These are phyloP conservation scores for Spilogale gracilis DNA, from an alignment of 2,113 vertebrate species.

Conservation along the genomic window DNA sequence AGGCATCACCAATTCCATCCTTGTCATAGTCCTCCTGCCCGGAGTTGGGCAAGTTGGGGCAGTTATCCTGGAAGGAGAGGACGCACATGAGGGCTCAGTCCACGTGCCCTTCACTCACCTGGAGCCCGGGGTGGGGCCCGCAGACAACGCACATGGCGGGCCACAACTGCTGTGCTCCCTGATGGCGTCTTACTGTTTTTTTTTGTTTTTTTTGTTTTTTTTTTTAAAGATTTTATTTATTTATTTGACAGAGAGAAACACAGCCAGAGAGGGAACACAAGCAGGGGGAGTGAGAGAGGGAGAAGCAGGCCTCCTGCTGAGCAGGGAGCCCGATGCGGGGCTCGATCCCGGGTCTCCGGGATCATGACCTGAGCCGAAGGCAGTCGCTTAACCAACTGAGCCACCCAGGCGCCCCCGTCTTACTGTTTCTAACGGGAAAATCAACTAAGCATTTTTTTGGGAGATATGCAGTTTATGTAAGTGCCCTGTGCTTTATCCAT, in stretches of 20 bases:
- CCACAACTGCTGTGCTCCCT: neutral
- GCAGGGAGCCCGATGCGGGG: too few relatives aligned
- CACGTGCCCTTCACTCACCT: neutral
- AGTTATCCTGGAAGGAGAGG: conserved; percentile 93
- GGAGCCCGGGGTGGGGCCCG: rapidly evolving
- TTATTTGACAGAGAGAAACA: too few relatives aligned
- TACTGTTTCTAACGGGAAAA: neutral
- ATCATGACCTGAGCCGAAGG: too few relatives aligned
- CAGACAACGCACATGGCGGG: neutral
- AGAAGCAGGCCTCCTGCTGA: too few relatives aligned
- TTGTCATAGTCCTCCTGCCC: conserved; percentile 99
- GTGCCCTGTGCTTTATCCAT: neutral
- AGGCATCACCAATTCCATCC: conserved; percentile 97
- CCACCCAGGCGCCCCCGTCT: neutral
- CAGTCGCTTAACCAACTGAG: too few relatives aligned
- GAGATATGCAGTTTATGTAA: neutral
- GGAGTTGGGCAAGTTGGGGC: conserved; percentile 97
- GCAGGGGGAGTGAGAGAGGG: too few relatives aligned
- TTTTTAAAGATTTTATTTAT: too few relatives aligned
- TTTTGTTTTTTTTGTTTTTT: too few relatives aligned
- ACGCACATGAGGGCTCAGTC: neutral
- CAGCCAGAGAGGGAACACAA: too few relatives aligned
- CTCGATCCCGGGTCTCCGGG: too few relatives aligned
- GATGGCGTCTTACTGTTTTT: neutral
- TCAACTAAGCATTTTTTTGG: neutral